These are phyloP conservation scores for Mantis religiosa DNA, from an alignment of 2,888 invertebrate species.

Conservation along the genomic window DNA sequence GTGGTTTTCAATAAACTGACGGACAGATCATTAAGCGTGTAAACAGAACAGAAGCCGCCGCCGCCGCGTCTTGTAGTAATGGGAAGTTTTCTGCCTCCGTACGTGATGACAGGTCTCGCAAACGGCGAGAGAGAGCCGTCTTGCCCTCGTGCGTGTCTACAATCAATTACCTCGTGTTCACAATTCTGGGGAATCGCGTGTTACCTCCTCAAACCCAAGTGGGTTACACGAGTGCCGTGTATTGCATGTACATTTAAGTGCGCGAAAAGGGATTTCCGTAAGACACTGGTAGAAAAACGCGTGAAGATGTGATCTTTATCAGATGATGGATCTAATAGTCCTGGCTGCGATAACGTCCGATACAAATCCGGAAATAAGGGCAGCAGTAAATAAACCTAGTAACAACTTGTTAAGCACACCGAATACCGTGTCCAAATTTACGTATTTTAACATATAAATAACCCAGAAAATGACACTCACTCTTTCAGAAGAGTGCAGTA, in stretches of 20 bases:
- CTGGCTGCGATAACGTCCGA: no score
- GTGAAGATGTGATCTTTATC: no score
- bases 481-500: no score
- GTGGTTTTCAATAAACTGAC: not conserved
- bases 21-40: not conserved
- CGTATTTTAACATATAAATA: no score
- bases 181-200: slow-evolving; percentile 16
- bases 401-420: no score
- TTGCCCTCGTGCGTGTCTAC: slow-evolving; percentile 6
- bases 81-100: not conserved
- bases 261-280: not conserved
- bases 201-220: not conserved
- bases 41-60: not conserved
- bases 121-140: not conserved
- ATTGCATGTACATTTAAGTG: not conserved
- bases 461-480: no score
- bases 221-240: not conserved
- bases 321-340: no score
- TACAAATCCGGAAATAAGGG: no score
- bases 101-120: slow-evolving; percentile 14
- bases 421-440: no score
- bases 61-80: not conserved
- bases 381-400: no score
- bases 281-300: not conserved
- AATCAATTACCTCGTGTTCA: slow-evolving; percentile 17